A percentile compares a stretch with the other conserved stretches of the same genome.
These are phyloP conservation scores for Siniperca knerii DNA, from an alignment of 2,113 vertebrate species.

Conservation along the genomic window DNA sequence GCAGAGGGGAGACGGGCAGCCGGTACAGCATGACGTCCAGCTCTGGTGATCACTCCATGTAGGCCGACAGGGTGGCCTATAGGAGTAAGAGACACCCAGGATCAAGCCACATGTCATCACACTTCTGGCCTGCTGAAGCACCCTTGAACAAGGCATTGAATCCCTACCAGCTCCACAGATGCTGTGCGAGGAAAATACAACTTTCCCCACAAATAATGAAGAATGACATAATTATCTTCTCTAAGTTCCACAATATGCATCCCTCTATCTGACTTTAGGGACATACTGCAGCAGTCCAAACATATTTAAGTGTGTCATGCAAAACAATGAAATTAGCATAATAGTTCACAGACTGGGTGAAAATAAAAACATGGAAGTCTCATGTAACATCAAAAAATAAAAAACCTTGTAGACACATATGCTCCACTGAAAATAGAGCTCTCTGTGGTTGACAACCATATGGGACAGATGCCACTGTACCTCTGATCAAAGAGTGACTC, in stretches of 20 bases:
- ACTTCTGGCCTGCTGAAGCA: neutral
- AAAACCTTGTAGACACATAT: slow-evolving; percentile 46
- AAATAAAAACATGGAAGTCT: slow-evolving; percentile 41
- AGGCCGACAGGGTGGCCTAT: slow-evolving; percentile 13
- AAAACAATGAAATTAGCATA: slow-evolving; percentile 36
- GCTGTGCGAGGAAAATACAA: slow-evolving; percentile 11
- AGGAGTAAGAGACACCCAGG: slow-evolving; percentile 3
- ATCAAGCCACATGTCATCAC: slow-evolving; percentile 28
- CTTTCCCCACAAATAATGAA: slow-evolving; percentile 13
- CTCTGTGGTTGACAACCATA: slow-evolving; percentile 49
- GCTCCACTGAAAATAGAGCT: slow-evolving; percentile 51
- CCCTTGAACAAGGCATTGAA: slow-evolving; percentile 38
- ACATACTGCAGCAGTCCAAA: neutral
- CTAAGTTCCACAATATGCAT: slow-evolving; percentile 9
- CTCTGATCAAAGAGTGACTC: slow-evolving; percentile 66
- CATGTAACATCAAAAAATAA: slow-evolving; percentile 49
- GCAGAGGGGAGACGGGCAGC: slow-evolving; percentile 54
- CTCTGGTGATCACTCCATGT: slow-evolving; percentile 56
- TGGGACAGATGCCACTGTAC: slow-evolving; percentile 61
- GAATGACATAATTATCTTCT: slow-evolving; percentile 12
- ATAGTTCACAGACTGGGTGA: slow-evolving; percentile 26
- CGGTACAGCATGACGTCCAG: slow-evolving; percentile 64
- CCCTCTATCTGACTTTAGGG: neutral
- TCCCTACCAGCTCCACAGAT: slow-evolving; percentile 39
- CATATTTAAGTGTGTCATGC: slow-evolving; percentile 8